A percentile compares a stretch with the other conserved stretches of the same genome.
Conservation (phyloP, 2,797 vertebrate species). For the Echeneis naucrates region DNA sequence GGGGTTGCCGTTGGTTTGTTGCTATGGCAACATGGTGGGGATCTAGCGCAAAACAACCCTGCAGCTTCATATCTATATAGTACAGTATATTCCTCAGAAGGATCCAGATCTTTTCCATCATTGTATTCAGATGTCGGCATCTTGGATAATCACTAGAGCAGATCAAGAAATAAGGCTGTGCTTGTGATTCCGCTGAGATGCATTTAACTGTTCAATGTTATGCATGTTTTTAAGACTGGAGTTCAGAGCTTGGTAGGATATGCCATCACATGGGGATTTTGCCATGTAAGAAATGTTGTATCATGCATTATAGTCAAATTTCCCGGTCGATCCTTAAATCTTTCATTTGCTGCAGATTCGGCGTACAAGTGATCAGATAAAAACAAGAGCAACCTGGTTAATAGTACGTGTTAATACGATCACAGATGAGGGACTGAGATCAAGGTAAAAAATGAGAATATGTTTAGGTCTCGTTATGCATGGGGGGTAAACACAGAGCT, state of each 20-base stretch:
- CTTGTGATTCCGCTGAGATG: constrained; percentile 12
- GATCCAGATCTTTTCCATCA: background rate
- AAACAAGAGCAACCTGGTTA: background rate
- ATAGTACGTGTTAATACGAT: constrained; percentile 31
- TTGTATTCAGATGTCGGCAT: constrained; percentile 6
- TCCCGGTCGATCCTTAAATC: background rate
- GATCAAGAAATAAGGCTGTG: background rate
- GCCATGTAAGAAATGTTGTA: background rate
- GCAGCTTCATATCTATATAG: background rate
- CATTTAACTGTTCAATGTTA: constrained; percentile 28
- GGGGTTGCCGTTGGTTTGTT: constrained; percentile 14
- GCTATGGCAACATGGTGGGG: constrained; percentile 42
- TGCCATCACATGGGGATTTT: background rate
- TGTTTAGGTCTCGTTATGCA: constrained; percentile 42
- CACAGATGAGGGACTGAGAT: constrained; percentile 24
- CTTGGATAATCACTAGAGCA: constrained; percentile 8
- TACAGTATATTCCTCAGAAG: background rate
- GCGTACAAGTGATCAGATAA: background rate
- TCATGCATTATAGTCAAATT: background rate
- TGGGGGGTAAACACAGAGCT: constrained; percentile 38
- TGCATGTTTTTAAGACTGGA: constrained; percentile 12
- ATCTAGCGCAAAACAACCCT: background rate
- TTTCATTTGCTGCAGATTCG: background rate
- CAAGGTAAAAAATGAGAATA: constrained; percentile 35
- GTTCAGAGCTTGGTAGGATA: constrained; percentile 9